Conservation (phyloP, 1,140 invertebrate genomes). For the Conus ventricosus region DNA sequence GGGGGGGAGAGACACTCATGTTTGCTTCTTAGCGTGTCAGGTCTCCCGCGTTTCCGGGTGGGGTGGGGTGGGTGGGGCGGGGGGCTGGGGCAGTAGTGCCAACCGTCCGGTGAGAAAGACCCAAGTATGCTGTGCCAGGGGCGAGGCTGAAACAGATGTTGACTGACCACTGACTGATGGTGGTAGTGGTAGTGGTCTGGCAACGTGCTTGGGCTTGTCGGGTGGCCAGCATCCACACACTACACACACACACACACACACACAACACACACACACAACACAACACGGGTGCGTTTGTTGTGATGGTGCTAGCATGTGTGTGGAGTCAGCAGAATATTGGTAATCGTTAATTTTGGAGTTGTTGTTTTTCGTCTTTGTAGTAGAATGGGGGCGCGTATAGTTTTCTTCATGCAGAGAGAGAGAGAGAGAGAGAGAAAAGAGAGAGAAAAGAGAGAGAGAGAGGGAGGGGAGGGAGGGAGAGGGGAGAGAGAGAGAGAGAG, state of each 20-base stretch:
- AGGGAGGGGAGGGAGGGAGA: background rate
- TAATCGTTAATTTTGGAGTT: no score
- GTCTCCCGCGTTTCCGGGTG: background rate
- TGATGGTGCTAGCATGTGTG: background rate
- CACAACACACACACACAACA: no score
- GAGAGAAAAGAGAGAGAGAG: background rate
- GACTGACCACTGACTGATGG: background rate
- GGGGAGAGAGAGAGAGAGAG: background rate
- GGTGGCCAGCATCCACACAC: background rate
- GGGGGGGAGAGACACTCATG: no score
- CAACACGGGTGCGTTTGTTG: no score
- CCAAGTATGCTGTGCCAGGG: no score
- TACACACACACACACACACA: no score
- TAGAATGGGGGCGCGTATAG: no score
- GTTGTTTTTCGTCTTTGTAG: no score
- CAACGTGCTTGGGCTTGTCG: no score
- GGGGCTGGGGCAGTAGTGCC: background rate
- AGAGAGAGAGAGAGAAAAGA: no score
- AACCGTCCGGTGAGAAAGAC: no score
- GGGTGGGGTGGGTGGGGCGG: background rate
- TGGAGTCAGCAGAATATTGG: background rate
- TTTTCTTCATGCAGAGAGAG: no score
- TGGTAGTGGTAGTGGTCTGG: background rate
- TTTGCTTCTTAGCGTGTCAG: background rate
- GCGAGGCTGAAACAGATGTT: slow-evolving; percentile 6